These are phyloP conservation scores for Ptilodon capucinus DNA, from an alignment of 2,888 invertebrate genomes.

Conservation along the genomic window DNA sequence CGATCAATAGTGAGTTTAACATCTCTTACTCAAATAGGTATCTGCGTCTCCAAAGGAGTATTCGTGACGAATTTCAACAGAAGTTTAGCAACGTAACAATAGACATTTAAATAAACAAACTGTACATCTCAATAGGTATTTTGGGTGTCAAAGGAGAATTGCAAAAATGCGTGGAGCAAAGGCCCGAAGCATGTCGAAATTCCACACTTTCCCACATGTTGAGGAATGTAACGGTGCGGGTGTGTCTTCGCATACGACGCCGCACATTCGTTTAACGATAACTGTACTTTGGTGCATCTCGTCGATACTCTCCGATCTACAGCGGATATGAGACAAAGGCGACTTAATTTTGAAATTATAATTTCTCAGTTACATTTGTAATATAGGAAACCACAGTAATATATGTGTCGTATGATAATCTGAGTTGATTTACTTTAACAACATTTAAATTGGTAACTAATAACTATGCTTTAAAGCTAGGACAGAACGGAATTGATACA, in stretches of 20 bases:
- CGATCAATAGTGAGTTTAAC: not conserved
- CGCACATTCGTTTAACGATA: slow-evolving; percentile 25
- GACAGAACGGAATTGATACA: too few relatives aligned
- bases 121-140: not conserved
- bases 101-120: not conserved
- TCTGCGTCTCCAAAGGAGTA: not conserved
- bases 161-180: slow-evolving; percentile 16
- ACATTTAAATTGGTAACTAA: too few relatives aligned
- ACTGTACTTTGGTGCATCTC: slow-evolving; percentile 28
- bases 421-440: too few relatives aligned
- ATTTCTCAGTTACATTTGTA: not conserved
- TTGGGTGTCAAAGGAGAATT: slow-evolving; percentile 9
- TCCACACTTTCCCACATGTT: slow-evolving; percentile 26
- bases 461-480: too few relatives aligned
- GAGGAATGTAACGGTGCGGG: slow-evolving; percentile 34
- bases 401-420: too few relatives aligned
- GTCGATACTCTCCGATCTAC: not conserved
- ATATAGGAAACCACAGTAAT: too few relatives aligned
- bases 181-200: slow-evolving; percentile 5
- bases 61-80: not conserved
- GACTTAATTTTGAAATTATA: not conserved
- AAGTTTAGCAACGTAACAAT: not conserved
- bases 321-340: not conserved
- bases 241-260: slow-evolving; percentile 27
- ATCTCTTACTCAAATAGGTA: not conserved